Evolutionary conservation across 2,113 vertebrate genomes (phyloP).

Genomic region (Ardeotis arabs): DNA sequence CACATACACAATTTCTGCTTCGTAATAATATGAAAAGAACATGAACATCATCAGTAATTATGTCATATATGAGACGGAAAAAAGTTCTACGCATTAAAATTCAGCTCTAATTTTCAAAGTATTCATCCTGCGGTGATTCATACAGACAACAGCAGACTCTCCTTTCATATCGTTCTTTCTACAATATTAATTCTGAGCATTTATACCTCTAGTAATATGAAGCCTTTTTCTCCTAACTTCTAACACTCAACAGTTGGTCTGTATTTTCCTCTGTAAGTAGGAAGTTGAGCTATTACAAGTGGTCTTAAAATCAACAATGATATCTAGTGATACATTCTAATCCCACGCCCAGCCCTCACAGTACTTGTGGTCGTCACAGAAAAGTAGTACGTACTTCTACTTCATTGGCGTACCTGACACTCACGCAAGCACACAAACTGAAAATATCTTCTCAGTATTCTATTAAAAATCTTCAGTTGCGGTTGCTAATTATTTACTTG

Average conservation of each 20-base stretch:
- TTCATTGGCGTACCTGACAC: rapidly evolving
- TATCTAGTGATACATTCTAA: neutral
- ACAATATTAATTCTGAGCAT: neutral
- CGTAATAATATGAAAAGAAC: neutral
- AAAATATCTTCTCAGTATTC: neutral
- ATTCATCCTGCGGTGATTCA: neutral
- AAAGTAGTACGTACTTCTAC: neutral
- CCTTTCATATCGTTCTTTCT: neutral
- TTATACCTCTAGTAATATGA: neutral
- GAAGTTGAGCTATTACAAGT: neutral
- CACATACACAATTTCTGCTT: neutral
- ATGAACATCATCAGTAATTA: neutral
- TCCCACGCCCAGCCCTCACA: neutral
- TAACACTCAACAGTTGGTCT: neutral
- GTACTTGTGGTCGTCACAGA: too few relatives aligned
- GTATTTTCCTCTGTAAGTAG: neutral
- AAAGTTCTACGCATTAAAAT: neutral
- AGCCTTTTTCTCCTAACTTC: neutral
- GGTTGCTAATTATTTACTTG: neutral
- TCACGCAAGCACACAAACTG: neutral
- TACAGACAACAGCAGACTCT: neutral
- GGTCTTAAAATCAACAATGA: too few relatives aligned
- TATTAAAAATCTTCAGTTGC: neutral
- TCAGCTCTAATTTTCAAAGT: neutral
- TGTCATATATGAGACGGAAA: neutral